These are phyloP conservation scores for Dolichopus griseipennis DNA, from an alignment of 2,888 invertebrate species.

Conservation along the genomic window DNA sequence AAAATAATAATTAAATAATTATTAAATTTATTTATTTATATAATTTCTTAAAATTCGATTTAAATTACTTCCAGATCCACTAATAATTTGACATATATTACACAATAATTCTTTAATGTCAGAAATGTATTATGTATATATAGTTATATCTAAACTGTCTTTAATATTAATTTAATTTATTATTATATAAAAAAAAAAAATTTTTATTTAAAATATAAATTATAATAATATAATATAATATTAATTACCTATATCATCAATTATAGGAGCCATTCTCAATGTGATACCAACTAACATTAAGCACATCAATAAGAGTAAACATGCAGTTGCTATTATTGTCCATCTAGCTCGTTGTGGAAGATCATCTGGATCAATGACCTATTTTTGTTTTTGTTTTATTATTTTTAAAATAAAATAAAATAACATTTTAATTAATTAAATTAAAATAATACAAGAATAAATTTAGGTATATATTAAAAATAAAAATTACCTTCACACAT, in stretches of 20 bases:
- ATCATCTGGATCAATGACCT: constrained; percentile 70
- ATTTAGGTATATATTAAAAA: not conserved
- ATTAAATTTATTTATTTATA: too few species aligned
- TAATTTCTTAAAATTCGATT: too few species aligned
- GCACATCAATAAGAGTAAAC: constrained; percentile 78
- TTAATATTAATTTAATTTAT: not conserved
- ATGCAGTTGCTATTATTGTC: constrained; percentile 86
- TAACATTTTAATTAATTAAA: not conserved
- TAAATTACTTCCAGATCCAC: too few species aligned
- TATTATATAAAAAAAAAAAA: not conserved
- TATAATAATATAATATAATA: not conserved
- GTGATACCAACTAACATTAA: constrained; percentile 85
- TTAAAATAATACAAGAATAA: not conserved
- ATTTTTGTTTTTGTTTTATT: not conserved
- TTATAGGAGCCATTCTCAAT: constrained; percentile 86
- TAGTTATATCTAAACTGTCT: too few species aligned
- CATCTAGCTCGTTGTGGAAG: constrained; percentile 75
- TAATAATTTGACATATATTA: too few species aligned
- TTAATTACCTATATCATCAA: constrained; percentile 88
- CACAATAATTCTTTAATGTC: too few species aligned
- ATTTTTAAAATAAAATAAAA: not conserved
- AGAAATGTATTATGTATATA: too few species aligned
- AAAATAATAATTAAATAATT: too few species aligned
- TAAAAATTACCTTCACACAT: constrained; percentile 39
- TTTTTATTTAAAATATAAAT: not conserved